A percentile compares a stretch with the other conserved stretches of the same genome.
phyloP scores from a whole-genome alignment of 2,113 vertebrate genomes.

The Equus quagga region DNA sequence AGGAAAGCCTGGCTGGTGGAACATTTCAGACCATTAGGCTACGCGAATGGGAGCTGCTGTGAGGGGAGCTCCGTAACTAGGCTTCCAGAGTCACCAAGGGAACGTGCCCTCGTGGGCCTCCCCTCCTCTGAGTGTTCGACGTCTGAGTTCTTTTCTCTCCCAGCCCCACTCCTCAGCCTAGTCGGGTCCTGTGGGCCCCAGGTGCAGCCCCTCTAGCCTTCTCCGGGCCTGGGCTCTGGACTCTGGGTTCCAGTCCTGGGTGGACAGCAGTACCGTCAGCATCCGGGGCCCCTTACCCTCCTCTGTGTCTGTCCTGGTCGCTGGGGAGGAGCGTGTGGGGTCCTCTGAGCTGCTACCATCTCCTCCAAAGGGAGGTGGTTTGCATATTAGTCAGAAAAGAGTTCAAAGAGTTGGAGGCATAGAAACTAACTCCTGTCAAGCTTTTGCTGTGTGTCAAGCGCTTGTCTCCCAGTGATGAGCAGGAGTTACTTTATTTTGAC shows the following conservation, averaged over 20 bases:
- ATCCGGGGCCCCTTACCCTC: not conserved
- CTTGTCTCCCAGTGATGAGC: not conserved
- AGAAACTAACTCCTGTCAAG: not conserved
- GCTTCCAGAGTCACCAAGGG: not conserved
- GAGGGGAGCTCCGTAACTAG: not conserved
- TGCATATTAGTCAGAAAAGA: not conserved
- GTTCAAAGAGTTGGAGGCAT: not conserved
- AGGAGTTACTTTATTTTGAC: not conserved
- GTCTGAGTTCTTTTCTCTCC: not conserved
- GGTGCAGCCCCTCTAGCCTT: not conserved
- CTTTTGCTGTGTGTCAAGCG: not conserved
- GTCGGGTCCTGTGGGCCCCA: not conserved
- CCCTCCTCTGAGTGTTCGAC: not conserved
- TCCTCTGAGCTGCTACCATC: not conserved
- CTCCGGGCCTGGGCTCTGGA: not conserved
- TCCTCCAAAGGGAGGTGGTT: not conserved
- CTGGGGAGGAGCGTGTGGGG: not conserved
- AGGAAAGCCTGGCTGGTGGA: not conserved
- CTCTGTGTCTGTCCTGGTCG: not conserved
- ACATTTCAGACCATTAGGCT: not conserved
- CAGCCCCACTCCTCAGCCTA: not conserved
- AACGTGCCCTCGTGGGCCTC: accelerated
- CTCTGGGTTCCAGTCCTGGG: not conserved
- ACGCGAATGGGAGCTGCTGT: not conserved
- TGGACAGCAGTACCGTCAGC: accelerated